Percentiles rank a stretch among this genome's conserved stretches.
Evolutionary conservation across 2,888 invertebrate species (phyloP).

Genomic region (Sympetrum striolatum): DNA sequence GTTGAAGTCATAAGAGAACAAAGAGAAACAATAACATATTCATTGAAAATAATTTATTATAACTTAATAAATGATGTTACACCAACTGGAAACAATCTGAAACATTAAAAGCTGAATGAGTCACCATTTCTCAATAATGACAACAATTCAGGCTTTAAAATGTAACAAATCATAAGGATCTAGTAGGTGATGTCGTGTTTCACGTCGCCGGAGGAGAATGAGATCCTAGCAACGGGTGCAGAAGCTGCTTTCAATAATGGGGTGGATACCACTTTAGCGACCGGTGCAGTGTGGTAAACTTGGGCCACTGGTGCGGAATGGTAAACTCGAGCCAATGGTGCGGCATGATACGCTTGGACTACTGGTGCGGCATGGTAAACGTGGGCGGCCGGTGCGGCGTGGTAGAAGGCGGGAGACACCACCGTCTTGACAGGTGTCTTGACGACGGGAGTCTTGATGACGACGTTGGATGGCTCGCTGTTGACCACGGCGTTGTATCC

Average conservation of each 20-base stretch:
- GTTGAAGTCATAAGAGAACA: too few species aligned
- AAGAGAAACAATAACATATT: too few species aligned
- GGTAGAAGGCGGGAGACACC: background rate
- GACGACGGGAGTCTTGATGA: slow-evolving; percentile 43
- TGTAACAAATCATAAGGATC: too few species aligned
- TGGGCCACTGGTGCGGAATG: background rate
- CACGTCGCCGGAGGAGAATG: background rate
- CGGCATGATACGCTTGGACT: slow-evolving; percentile 46
- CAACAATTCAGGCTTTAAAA: too few species aligned
- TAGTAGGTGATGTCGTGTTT: background rate
- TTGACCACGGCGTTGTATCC: slow-evolving; percentile 35
- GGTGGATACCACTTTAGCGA: background rate
- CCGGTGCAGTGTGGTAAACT: background rate
- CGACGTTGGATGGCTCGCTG: background rate
- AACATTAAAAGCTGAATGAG: too few species aligned
- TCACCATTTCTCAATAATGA: too few species aligned
- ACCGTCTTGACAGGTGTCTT: slow-evolving; percentile 48
- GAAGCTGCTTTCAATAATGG: background rate
- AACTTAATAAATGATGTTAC: too few species aligned
- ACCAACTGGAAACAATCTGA: too few species aligned
- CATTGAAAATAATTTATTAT: too few species aligned
- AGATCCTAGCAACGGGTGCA: background rate
- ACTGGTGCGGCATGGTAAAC: slow-evolving; percentile 55
- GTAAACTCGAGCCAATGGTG: background rate
- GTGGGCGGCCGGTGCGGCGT: slow-evolving; percentile 47